Percentiles rank a stretch among this genome's conserved stretches.
Evolutionary conservation across 2,113 vertebrate species (phyloP).

Genomic region (Varanus salvator): DNA sequence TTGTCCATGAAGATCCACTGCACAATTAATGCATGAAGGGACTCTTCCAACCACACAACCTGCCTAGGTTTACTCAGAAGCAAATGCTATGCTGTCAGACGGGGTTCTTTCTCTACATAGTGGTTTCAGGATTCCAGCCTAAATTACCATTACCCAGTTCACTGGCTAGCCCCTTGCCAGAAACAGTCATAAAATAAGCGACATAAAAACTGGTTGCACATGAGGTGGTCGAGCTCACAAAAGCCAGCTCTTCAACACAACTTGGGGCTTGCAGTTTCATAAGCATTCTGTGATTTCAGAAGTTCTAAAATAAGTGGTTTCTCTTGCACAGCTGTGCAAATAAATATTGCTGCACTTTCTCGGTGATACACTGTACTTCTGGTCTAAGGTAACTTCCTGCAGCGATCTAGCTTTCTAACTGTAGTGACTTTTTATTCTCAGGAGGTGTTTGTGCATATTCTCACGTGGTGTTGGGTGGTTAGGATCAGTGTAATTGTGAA

Average conservation of each 20-base stretch:
- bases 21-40: background rate
- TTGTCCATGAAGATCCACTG: background rate
- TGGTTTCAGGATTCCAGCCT: background rate
- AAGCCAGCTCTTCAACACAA: background rate
- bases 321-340: background rate
- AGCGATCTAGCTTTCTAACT: conserved; percentile 36
- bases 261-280: background rate
- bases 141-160: conserved; percentile 28
- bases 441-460: background rate
- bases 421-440: conserved; percentile 42
- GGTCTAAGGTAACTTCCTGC: background rate
- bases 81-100: background rate
- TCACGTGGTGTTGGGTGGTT: background rate
- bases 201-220: background rate
- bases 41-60: background rate
- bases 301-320: background rate
- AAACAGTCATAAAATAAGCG: rapidly evolving
- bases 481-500: conserved; percentile 9
- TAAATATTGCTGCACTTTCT: background rate
- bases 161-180: rapidly evolving
- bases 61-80: background rate
- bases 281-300: background rate
- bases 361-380: background rate
- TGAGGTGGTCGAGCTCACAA: background rate
- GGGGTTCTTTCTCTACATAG: background rate